Evolutionary conservation across 1,140 invertebrate species (phyloP).

Genomic region (Bursaphelenchus mucronatus): DNA sequence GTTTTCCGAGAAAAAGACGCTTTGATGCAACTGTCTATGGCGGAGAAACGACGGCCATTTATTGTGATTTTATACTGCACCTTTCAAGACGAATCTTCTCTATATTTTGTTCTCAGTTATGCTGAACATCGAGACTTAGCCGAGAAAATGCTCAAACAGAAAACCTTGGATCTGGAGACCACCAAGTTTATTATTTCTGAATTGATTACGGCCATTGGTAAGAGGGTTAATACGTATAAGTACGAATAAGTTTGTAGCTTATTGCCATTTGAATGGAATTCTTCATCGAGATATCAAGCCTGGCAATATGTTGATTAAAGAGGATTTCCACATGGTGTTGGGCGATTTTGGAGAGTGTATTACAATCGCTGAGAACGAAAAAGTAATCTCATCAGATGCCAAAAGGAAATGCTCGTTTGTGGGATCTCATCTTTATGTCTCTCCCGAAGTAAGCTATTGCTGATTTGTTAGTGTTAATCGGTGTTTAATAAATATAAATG

Average conservation of each 20-base stretch:
- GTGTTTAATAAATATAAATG: neutral
- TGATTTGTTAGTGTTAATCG: neutral
- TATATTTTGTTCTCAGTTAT: constrained; percentile 42
- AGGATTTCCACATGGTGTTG: constrained; percentile 41
- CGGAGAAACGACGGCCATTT: constrained; percentile 36
- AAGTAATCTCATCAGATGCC: neutral
- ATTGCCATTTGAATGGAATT: constrained; percentile 36
- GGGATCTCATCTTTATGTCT: constrained; percentile 95
- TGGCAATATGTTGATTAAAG: constrained; percentile 39
- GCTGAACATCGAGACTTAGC: constrained; percentile 30
- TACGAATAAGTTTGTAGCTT: constrained; percentile 27
- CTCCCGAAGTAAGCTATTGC: constrained; percentile 82
- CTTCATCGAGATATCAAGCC: constrained; percentile 45
- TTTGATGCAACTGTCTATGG: constrained; percentile 30
- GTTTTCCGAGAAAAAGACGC: constrained; percentile 43
- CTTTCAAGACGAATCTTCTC: constrained; percentile 42
- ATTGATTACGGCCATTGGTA: constrained; percentile 29
- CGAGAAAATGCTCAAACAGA: constrained; percentile 21
- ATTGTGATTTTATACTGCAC: constrained; percentile 37
- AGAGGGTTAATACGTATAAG: neutral
- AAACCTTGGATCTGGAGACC: constrained; percentile 27
- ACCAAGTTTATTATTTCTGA: constrained; percentile 34
- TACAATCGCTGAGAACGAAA: constrained; percentile 11
- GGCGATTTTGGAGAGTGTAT: constrained; percentile 42
- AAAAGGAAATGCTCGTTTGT: constrained; percentile 77